Base-by-base conservation (phyloP, 2,113 vertebrate species). In the Tachycineta bicolor region DNA sequence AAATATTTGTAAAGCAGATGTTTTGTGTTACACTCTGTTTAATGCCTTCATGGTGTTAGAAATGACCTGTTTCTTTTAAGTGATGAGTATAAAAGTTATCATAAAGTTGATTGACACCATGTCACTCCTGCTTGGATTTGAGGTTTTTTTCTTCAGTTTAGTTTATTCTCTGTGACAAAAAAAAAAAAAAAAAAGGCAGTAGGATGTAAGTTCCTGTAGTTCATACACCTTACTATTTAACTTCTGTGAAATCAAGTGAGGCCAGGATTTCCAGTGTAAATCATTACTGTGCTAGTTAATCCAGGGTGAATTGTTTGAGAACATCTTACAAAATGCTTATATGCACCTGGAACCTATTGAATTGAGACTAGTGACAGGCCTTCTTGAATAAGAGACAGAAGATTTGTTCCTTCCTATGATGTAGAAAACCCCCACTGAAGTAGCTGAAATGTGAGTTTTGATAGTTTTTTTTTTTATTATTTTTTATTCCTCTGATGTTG, bases 31-130 rank as follows among this genome's bases (percentile, higher is more conserved):
- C 49, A 29, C 68, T 82, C 19, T 52, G 43, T 93, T 88, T 76
- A 95, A 85, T 73, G 56, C 93, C 83, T 91, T 89, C 43, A 16
- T 91, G 53, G 71, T 12, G 3, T 69, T 81, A 74, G 64, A 37
- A 39, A 78, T 39, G 15, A 94, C 60, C 37, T 87, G 20, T 73
- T 92, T 83, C 49, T 95, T 95, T 82, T 76, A 89, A 85, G 77
- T 74, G 43, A 64, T 90, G 82, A 20, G 79, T 94, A n/a, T 80
- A 78, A 80, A 89, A 14, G 10, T 64, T 39, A 18, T 67, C 85
- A 94, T 89, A 91, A 96, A 94, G 74, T 86, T 96, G 83, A 94
- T 44, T 71, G 58, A 93, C 49, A 44, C 20, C 23, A 33, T 94
- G 71, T 79, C 65, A 82, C 31, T 84, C 8, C 85, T 83, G 44